Evolutionary conservation across 2,113 vertebrate genomes (phyloP).

Genomic region (Tylochromis polylepis): DNA sequence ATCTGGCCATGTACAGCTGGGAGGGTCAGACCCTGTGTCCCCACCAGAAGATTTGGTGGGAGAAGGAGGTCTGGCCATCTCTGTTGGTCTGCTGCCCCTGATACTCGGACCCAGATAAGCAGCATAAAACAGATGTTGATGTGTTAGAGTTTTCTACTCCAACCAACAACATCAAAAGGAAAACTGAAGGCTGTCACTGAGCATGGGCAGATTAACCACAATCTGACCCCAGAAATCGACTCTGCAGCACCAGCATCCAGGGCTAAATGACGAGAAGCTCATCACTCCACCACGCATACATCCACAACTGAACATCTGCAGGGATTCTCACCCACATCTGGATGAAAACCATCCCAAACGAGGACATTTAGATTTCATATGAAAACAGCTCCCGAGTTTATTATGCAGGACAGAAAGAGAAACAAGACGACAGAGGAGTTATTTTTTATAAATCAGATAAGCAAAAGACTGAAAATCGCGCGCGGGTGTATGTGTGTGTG

Average conservation of each 20-base stretch:
- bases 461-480: not conserved
- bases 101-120: rapidly evolving
- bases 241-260: not conserved
- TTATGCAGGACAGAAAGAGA: not conserved
- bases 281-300: not conserved
- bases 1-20: not conserved
- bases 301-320: not conserved
- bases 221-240: not conserved
- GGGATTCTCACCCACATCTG: not conserved
- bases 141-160: not conserved
- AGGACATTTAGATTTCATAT: not conserved
- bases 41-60: not conserved
- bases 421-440: not conserved
- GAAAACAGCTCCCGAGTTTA: not conserved
- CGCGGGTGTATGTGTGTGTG: not conserved
- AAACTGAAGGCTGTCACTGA: not conserved
- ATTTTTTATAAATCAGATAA: constrained; percentile 47
- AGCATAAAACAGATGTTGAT: not conserved
- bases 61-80: not conserved
- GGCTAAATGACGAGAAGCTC: not conserved
- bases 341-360: not conserved
- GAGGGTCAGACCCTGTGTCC: not conserved
- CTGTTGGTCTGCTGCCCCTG: not conserved
- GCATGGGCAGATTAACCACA: not conserved
- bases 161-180: not conserved